Evolutionary conservation across 2,888 invertebrate species (phyloP), one percentile per base, ranked within the genome.

Genomic region (Cheilosia scutellata): DNA sequence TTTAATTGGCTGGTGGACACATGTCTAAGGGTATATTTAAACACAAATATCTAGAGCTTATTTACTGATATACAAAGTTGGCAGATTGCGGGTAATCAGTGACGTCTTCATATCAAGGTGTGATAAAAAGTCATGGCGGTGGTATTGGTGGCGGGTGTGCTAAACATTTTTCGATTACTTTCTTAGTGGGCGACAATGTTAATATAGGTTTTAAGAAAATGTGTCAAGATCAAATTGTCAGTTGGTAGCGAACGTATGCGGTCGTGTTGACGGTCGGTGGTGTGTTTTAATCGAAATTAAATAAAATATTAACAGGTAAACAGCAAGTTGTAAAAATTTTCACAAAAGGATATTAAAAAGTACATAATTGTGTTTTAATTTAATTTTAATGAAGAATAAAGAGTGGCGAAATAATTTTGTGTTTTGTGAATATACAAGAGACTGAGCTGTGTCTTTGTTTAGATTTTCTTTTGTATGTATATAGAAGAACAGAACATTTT

Each of bases 161-260:
- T 42, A 42, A 20, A 25, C 27, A 27, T 57, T 31, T 62, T 55
- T 55, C 37, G 57, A 65, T 75, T 37, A 29, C 9, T 29, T 20
- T 20, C 20, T 55, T 63, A 5, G 31, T 25, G 42, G 55, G 16
- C 25, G 37, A 11, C 9, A 7, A 37, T 2, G 33, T 7, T 33
- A 33, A 37, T 37, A 5, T 51, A 63, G 4, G 44, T 25, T 65
- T 57, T 65, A 65, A 75, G 65, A 40, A 60, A 68, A 40, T 51
- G 25, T 53, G 42, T 13, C 66, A 68, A 76, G 76, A 76, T 76
- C 76, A 66, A 76, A 60, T 76, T 53, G 68, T 42, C 60, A 66
- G 53, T 76, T 68, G 76, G 31, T 25, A 5, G 40, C 51, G 58
- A 60, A 68, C 51, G 66, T 58, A 60, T 42, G 20, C 49, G 76